Percentiles rank a stretch among this genome's conserved stretches.
These are phyloP conservation scores for Pandemis cinnamomeana DNA, from an alignment of 2,888 invertebrate species.

Conservation along the genomic window DNA sequence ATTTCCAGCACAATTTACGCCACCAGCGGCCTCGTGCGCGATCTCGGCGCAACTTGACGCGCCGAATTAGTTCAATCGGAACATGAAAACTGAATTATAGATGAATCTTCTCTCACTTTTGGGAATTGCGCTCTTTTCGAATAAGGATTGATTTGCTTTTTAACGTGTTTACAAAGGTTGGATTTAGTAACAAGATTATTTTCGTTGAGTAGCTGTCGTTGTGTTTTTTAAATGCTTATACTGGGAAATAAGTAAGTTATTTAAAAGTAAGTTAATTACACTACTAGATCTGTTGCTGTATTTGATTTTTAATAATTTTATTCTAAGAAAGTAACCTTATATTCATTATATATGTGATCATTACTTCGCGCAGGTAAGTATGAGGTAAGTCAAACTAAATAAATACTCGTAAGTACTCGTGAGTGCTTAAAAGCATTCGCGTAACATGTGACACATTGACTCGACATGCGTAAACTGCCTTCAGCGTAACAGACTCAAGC, in stretches of 20 bases:
- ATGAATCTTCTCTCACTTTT: constrained; percentile 50
- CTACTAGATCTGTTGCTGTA: neutral
- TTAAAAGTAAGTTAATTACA: too few species aligned
- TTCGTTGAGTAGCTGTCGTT: neutral
- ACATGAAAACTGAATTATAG: constrained; percentile 63
- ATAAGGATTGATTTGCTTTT: constrained; percentile 27
- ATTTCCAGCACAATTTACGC: constrained; percentile 82
- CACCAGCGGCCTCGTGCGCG: constrained; percentile 57
- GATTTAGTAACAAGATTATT: neutral
- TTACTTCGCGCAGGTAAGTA: neutral
- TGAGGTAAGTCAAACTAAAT: neutral
- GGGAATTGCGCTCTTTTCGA: constrained; percentile 25
- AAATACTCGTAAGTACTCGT: constrained; percentile 3
- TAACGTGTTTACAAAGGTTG: constrained; percentile 10
- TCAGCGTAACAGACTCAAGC: constrained; percentile 15
- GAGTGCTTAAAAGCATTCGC: constrained; percentile 6
- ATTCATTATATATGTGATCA: neutral
- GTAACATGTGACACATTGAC: constrained; percentile 25
- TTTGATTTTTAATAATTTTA: too few species aligned
- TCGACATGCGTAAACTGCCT: constrained; percentile 11
- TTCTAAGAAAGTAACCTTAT: neutral
- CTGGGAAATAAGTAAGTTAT: too few species aligned
- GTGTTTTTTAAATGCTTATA: too few species aligned
- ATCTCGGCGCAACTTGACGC: constrained; percentile 71
- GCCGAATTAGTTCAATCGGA: constrained; percentile 69